phyloP scores from a whole-genome alignment of 2,113 vertebrate species.

The Hiodon tergisus region DNA sequence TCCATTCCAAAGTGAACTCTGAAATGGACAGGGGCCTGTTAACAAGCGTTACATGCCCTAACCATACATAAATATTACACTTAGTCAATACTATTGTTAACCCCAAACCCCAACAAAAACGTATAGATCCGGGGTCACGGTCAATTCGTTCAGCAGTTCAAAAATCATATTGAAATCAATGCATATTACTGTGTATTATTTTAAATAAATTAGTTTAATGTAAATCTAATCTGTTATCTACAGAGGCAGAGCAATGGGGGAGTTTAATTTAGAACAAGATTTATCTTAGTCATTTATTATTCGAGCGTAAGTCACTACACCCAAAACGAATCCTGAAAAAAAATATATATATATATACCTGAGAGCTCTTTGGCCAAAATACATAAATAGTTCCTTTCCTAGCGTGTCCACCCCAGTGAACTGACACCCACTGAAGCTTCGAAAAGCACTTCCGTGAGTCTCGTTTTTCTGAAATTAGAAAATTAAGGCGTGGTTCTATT shows the following conservation, averaged over 20 bases:
- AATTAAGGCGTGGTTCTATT: neutral
- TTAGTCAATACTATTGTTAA: neutral
- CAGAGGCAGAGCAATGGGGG: too few species aligned
- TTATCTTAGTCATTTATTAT: too few species aligned
- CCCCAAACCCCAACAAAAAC: too few species aligned
- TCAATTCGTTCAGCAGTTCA: too few species aligned
- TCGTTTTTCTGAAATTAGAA: conserved; percentile 28
- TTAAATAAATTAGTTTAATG: too few species aligned
- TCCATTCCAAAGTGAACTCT: conserved; percentile 97
- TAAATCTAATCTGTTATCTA: too few species aligned
- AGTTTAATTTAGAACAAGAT: too few species aligned
- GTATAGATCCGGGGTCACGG: too few species aligned
- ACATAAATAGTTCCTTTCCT: conserved; percentile 91
- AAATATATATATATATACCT: conserved; percentile 61
- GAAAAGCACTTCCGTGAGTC: conserved; percentile 34
- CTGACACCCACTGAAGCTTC: conserved; percentile 49
- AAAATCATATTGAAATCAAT: too few species aligned
- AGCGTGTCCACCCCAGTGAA: conserved; percentile 77
- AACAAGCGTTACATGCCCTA: conserved; percentile 17
- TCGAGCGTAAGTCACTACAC: too few species aligned
- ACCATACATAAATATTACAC: conserved; percentile 32
- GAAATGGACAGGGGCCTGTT: conserved; percentile 11
- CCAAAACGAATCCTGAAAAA: too few species aligned
- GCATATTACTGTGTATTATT: too few species aligned
- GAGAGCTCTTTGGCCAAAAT: conserved; percentile 75